Percentiles rank a stretch among this genome's conserved stretches.
These are phyloP conservation scores for Anabas testudineus DNA, from an alignment of 2,797 vertebrate genomes.

Conservation along the genomic window DNA sequence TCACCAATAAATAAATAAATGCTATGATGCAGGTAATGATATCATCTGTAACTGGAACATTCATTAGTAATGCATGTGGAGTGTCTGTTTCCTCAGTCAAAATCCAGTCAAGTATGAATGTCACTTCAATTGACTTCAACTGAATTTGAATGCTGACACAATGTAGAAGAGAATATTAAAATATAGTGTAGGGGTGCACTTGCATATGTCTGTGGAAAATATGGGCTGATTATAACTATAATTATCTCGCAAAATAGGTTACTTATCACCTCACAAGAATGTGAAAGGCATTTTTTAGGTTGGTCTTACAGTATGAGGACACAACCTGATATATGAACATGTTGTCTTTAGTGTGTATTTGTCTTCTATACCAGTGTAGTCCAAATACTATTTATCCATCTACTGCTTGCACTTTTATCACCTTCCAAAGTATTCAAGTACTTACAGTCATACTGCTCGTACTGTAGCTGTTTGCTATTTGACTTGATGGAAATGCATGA, in stretches of 20 bases:
- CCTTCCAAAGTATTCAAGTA: not conserved
- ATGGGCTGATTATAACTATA: not conserved
- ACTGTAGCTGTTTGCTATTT: no score
- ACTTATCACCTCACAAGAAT: not conserved
- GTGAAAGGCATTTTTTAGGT: not conserved
- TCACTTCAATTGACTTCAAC: conserved; percentile 16
- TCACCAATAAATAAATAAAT: conserved; percentile 3
- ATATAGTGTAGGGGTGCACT: not conserved
- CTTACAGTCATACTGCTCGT: not conserved
- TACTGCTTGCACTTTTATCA: not conserved
- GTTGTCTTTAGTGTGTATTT: not conserved
- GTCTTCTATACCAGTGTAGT: not conserved
- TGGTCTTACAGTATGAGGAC: not conserved
- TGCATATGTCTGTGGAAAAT: not conserved
- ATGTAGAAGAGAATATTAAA: not conserved
- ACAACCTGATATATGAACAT: not conserved
- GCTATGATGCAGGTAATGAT: not conserved
- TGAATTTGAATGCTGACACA: not conserved
- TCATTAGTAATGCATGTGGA: conserved; percentile 27
- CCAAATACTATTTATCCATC: not conserved
- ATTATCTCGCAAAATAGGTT: not conserved
- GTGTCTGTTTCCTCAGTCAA: not conserved
- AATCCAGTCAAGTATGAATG: conserved; percentile 30
- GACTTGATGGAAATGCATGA: not conserved
- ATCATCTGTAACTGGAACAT: conserved; percentile 26